Base-by-base conservation (phyloP, 2,113 vertebrate species). In the Crotophaga sulcirostris region DNA sequence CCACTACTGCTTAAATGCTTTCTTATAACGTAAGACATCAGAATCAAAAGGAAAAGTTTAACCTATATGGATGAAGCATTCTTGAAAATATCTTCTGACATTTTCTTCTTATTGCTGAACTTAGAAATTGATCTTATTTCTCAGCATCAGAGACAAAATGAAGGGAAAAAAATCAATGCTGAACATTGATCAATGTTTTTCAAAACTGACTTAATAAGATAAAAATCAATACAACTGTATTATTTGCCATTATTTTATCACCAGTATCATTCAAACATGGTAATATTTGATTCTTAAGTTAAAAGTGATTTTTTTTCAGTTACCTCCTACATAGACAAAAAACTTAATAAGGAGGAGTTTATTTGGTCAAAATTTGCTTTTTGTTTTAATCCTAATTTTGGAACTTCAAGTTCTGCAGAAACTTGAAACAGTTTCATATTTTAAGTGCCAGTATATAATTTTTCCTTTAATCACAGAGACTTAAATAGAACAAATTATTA, bases 71-170 rank as follows among this genome's bases (percentile, higher is more conserved):
- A 75, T 90, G 69, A 94, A 95, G 29, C 42, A 56, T 73, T 84
- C 70, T 89, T 91, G 70, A 87, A 95, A 94, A 93, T 82, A 64
- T 15, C 74, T 91, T 93, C 62, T 94, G 94, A 94, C 91, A 92
- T 97, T 97, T 94, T 95, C 85, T 81, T 93, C 54, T 92, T 93
- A 91, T 63, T 94, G 83, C 77, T 94, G 90, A 94, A 91, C 74
- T 96, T 94, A 63, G 77, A 70, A 92, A 93, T 95, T 93, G 91
- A 95, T 97, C 82, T 94, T 92, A 91, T 93, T 97, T 97, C 84
- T 66, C 47, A 76, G 74, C 91, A 91, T 92, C 81, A 93, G 78
- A 93, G 69, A 86, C 85, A 95, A 95, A 96, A 96, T 86, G 72
- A 95, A 91, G 84, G 12, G 75, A 56, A 84, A 84, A 91, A 94